Evolutionary conservation across 2,113 vertebrate genomes (phyloP).

Genomic region (Prionailurus bengalensis): DNA sequence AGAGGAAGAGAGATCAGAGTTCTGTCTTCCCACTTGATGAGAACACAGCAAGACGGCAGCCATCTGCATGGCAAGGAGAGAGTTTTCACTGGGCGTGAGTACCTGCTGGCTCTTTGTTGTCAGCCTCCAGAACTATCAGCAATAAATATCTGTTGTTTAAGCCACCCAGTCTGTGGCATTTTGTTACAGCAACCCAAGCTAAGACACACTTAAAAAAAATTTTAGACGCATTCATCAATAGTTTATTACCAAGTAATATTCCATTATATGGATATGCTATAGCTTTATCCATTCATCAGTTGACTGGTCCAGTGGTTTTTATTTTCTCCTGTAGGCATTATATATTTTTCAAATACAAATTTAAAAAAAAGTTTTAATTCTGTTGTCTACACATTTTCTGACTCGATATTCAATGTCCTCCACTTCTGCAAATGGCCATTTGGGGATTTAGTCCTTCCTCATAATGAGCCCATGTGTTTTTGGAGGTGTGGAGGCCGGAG

Average conservation of each 20-base stretch:
- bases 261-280: neutral
- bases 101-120: neutral
- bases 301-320: neutral
- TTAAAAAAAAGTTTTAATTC: neutral
- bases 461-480: neutral
- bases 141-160: neutral
- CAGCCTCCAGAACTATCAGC: neutral
- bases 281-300: neutral
- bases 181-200: neutral
- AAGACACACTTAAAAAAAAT: neutral
- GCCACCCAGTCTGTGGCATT: neutral
- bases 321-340: neutral
- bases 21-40: neutral
- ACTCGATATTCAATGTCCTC: neutral
- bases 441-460: neutral
- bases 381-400: neutral
- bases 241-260: neutral
- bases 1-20: neutral
- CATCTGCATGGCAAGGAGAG: neutral
- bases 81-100: neutral
- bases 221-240: neutral
- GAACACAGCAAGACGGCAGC: too few relatives aligned
- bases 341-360: neutral
- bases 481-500: neutral
- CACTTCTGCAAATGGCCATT: neutral